Conservation (phyloP, 2,113 vertebrate genomes). For the Cryptoleucopteryx plumbea region DNA sequence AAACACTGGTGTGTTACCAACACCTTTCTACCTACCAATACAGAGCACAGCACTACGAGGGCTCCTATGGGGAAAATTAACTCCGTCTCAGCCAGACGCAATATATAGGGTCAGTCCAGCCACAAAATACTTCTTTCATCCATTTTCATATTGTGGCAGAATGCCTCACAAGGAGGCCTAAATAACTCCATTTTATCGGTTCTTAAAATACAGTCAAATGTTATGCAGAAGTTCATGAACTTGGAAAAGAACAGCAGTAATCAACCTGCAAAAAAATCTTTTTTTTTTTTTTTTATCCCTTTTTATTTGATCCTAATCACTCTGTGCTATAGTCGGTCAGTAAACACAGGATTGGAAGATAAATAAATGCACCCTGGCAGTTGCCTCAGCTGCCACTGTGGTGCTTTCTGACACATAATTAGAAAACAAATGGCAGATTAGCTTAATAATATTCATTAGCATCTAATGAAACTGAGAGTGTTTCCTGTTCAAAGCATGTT, state of each 20-base stretch:
- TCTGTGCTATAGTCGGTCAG: conserved; percentile 32
- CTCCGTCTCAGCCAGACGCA: background rate
- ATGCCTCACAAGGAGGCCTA: background rate
- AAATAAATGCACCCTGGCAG: conserved; percentile 65
- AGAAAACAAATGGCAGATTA: conserved; percentile 83
- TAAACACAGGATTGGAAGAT: conserved; percentile 35
- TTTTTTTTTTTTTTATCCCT: background rate
- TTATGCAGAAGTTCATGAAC: background rate
- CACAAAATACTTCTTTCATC: background rate
- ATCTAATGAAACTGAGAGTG: conserved; percentile 74
- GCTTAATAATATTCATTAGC: conserved; percentile 84
- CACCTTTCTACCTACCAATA: background rate
- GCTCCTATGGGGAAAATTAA: background rate
- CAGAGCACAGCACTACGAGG: background rate
- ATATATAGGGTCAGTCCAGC: background rate
- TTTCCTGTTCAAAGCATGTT: conserved; percentile 70
- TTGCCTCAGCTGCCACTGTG: conserved; percentile 68
- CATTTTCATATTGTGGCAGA: background rate
- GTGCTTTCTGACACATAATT: conserved; percentile 77
- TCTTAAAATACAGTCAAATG: background rate
- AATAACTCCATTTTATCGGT: background rate
- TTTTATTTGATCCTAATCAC: conserved; percentile 60
- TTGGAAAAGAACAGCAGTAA: conserved; percentile 9
- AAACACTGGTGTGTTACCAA: background rate
- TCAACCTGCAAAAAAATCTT: background rate